A percentile compares a stretch with the other conserved stretches of the same genome.
phyloP scores from a whole-genome alignment of 2,113 vertebrate genomes.

The Zosterops hypoxanthus region DNA sequence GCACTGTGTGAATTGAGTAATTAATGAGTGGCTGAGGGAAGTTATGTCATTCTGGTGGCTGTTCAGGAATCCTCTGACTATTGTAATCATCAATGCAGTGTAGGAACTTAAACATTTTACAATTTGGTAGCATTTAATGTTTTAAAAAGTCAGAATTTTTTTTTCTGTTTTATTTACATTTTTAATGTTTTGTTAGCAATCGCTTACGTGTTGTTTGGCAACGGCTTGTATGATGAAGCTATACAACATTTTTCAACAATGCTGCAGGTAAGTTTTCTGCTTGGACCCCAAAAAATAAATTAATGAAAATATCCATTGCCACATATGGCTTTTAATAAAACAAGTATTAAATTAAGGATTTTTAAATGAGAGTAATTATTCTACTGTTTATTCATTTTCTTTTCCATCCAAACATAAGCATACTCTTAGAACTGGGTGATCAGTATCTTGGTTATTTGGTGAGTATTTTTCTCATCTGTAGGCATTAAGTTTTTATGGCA shows the following conservation, averaged over 20 bases:
- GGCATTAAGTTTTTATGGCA: not conserved
- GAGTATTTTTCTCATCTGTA: not conserved
- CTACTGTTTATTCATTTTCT: not conserved
- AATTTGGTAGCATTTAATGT: not conserved
- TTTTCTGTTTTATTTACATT: not conserved
- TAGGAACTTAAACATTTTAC: not conserved
- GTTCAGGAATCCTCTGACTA: not conserved
- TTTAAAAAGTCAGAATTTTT: accelerated
- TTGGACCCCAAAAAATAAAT: not conserved
- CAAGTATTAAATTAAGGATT: not conserved
- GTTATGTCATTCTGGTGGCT: not conserved
- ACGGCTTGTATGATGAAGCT: slow-evolving; percentile 94
- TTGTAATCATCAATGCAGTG: not conserved
- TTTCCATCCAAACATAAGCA: not conserved
- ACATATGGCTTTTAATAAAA: not conserved
- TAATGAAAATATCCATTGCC: not conserved
- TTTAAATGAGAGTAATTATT: not conserved
- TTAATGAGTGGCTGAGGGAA: not conserved
- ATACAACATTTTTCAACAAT: slow-evolving; percentile 94
- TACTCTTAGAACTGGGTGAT: not conserved
- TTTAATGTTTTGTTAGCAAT: slow-evolving; percentile 81
- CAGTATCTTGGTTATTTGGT: not conserved
- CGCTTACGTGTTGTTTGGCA: slow-evolving; percentile 93
- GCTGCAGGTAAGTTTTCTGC: slow-evolving; percentile 84
- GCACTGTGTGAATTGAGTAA: not conserved